Evolutionary conservation across 2,888 invertebrate genomes (phyloP).

Genomic region (Sicus ferrugineus): DNA sequence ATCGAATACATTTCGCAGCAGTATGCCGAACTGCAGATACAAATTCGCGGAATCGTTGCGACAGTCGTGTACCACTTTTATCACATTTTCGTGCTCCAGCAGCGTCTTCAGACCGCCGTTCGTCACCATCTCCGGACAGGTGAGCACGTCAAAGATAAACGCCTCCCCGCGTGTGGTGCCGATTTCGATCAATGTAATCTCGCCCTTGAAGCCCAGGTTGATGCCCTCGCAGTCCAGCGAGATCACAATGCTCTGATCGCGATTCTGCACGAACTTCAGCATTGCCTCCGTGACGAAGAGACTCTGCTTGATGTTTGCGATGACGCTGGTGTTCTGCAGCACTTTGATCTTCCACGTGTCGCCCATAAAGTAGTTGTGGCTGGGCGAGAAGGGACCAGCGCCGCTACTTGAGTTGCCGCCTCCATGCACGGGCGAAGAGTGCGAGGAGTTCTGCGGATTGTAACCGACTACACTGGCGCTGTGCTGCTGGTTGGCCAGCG

Average conservation of each 20-base stretch:
- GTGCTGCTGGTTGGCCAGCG: slow-evolving; percentile 53
- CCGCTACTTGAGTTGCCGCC: slow-evolving; percentile 32
- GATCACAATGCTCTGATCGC: slow-evolving; percentile 70
- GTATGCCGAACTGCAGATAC: slow-evolving; percentile 84
- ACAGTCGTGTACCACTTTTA: slow-evolving; percentile 93
- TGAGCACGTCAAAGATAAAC: slow-evolving; percentile 87
- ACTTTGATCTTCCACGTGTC: slow-evolving; percentile 84
- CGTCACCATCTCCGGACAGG: slow-evolving; percentile 80
- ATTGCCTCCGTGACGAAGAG: slow-evolving; percentile 79
- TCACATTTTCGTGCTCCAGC: slow-evolving; percentile 80
- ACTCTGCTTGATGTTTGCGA: slow-evolving; percentile 81
- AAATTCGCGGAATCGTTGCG: slow-evolving; percentile 90
- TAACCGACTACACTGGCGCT: slow-evolving; percentile 41
- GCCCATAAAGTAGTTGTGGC: slow-evolving; percentile 67
- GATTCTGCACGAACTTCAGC: slow-evolving; percentile 67
- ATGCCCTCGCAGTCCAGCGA: slow-evolving; percentile 94
- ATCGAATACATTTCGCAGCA: slow-evolving; percentile 86
- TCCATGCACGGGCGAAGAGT: slow-evolving; percentile 58
- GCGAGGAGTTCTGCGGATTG: slow-evolving; percentile 52
- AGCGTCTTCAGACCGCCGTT: slow-evolving; percentile 82
- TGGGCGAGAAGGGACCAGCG: slow-evolving; percentile 46
- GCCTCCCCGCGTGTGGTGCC: slow-evolving; percentile 84
- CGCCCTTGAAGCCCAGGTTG: slow-evolving; percentile 87
- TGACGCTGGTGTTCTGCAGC: slow-evolving; percentile 81
- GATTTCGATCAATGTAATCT: slow-evolving; percentile 85